Conservation (phyloP, 2,888 invertebrate genomes). For the Ectobius pallidus region DNA sequence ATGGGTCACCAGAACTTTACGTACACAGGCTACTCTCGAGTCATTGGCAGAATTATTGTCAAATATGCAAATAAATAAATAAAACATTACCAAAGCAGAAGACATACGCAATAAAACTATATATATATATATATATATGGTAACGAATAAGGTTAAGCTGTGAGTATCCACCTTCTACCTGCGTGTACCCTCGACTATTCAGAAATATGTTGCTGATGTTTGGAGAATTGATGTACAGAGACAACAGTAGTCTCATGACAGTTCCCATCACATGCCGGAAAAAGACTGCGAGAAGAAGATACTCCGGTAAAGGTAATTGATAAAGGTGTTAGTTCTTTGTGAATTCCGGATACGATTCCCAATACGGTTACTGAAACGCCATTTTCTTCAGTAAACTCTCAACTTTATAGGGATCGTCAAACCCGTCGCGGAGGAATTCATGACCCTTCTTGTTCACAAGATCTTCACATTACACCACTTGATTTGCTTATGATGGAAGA, state of each 20-base stretch:
- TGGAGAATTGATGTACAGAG: slow-evolving; percentile 1
- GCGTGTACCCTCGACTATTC: too few relatives aligned
- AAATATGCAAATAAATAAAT: too few relatives aligned
- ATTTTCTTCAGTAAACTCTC: neutral
- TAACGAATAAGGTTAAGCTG: too few relatives aligned
- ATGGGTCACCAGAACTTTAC: too few relatives aligned
- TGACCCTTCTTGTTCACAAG: neutral
- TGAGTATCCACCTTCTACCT: too few relatives aligned
- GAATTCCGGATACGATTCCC: slow-evolving; percentile 1
- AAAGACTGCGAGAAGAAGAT: slow-evolving; percentile 4
- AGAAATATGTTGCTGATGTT: neutral
- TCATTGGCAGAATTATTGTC: too few relatives aligned
- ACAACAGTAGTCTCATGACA: too few relatives aligned
- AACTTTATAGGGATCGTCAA: slow-evolving; percentile 4
- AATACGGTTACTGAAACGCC: slow-evolving; percentile 9
- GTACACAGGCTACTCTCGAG: too few relatives aligned
- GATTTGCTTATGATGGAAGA: neutral
- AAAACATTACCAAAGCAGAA: too few relatives aligned
- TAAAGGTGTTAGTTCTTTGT: neutral
- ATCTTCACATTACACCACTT: slow-evolving; percentile 9
- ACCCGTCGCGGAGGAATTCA: neutral
- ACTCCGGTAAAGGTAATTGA: neutral
- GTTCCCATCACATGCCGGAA: neutral
- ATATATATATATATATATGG: too few relatives aligned
- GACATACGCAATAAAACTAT: too few relatives aligned